Evolutionary conservation across 64 coral and sea anemone species (phyloP).

Genomic region (Cladopsammia gracilis): DNA sequence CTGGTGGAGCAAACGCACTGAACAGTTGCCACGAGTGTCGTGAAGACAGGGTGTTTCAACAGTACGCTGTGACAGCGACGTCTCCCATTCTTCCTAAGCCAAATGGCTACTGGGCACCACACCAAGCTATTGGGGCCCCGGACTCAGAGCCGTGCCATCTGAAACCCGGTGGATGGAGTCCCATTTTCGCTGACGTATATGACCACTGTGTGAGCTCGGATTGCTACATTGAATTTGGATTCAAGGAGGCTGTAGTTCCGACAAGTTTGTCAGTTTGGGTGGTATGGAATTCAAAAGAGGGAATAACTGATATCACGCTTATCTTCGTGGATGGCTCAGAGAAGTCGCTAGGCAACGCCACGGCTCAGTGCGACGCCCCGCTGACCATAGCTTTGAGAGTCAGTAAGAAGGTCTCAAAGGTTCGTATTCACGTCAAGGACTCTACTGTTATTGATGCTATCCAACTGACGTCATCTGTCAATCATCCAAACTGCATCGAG

Average conservation of each 20-base stretch:
- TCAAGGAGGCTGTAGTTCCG: conserved; percentile 88
- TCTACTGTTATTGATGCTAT: conserved; percentile 89
- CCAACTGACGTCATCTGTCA: conserved; percentile 87
- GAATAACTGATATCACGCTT: conserved; percentile 83
- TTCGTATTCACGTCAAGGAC: conserved; percentile 71
- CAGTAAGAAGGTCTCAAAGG: conserved; percentile 78
- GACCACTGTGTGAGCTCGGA: conserved; percentile 16
- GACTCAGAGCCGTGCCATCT: conserved; percentile 76
- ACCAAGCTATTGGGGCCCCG: conserved; percentile 90
- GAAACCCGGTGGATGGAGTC: conserved; percentile 60
- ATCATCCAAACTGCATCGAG: conserved; percentile 92
- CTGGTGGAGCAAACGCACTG: conserved; percentile 89
- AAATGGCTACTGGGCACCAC: conserved; percentile 67
- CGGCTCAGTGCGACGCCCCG: conserved; percentile 92
- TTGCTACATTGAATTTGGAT: conserved; percentile 88
- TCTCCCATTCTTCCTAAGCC: conserved; percentile 69
- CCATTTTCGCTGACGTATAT: not conserved
- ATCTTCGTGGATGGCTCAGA: conserved; percentile 68
- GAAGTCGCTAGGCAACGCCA: conserved; percentile 79
- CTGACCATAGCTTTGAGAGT: conserved; percentile 83
- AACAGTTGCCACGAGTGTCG: conserved; percentile 91
- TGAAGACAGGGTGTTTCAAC: conserved; percentile 86
- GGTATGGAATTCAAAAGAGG: conserved; percentile 55
- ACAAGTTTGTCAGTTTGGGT: conserved; percentile 86
- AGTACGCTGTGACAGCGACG: conserved; percentile 83